Evolutionary conservation across 2,888 invertebrate genomes (phyloP), one percentile per base, ranked within the genome.

Genomic region (Scaptodrosophila latifasciaeformis): DNA sequence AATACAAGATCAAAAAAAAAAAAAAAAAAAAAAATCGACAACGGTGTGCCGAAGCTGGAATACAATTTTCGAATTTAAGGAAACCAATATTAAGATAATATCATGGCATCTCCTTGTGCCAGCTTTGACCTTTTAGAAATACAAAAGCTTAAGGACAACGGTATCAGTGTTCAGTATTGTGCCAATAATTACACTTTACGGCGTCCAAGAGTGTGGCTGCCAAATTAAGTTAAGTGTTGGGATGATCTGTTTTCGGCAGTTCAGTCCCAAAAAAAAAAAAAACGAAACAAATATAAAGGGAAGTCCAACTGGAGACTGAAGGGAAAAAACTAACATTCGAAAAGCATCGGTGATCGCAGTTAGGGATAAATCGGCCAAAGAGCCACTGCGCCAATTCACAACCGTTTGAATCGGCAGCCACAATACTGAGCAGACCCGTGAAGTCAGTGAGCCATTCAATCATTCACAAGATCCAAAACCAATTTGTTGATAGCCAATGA

Each of bases 211-310:
- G 67, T 76, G 82, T 69, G 78, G 80, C 82, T 84, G 78, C 76
- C 82, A 84, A 84, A 83, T 84, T 84, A 83, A 83, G 83, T 85
- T 85, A 85, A 85, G 85, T 84, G 83, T 83, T 82, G 81, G 68
- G 70, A 63, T 74, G 80, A 82, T 71, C 81, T 68, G 54, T 58
- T 78, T 77, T 72, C 64, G 68, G 68, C 81, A 67, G 72, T 64
- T 65, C 4, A 54, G 49, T 27, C 50, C 39, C 45, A 45, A 58
- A 40, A 46, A 21, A 43, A 45, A 44, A n/a, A 42, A 17, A 15
- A 18, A 37, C 35, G n/a, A 50, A 43, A 24, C 21, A 9, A n/a
- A n/a, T 27, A 21, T 40, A 40, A 40, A 12, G 19, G 19, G 40
- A 40, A 37, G 10, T 17, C 17, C 15, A 17, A 37, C 37, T 15